phyloP scores from a whole-genome alignment of 2,797 vertebrate genomes.

The Clarias pachynema region DNA sequence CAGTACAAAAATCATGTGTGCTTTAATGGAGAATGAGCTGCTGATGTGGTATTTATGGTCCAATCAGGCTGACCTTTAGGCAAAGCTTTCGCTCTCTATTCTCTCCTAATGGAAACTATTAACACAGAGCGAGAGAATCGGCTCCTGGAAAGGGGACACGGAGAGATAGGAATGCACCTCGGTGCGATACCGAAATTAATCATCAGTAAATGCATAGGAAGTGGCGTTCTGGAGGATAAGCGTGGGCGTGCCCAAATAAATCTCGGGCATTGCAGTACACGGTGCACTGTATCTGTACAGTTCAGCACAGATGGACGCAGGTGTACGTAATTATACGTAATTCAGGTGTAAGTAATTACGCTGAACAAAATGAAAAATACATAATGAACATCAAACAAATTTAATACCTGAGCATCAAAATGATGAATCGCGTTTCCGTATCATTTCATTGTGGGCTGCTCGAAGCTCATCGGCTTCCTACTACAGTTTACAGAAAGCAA shows the following conservation, averaged over 20 bases:
- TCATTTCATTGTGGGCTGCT: neutral
- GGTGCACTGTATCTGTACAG: neutral
- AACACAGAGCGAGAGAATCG: slow-evolving; percentile 41
- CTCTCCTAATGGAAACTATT: slow-evolving; percentile 44
- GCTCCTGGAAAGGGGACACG: slow-evolving; percentile 26
- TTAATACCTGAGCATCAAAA: neutral
- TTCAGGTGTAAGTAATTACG: neutral
- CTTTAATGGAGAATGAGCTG: slow-evolving; percentile 51
- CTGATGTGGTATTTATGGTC: slow-evolving; percentile 38
- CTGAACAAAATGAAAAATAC: neutral
- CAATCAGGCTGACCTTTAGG: slow-evolving; percentile 48
- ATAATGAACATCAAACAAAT: neutral
- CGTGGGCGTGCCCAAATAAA: neutral
- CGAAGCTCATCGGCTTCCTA: neutral
- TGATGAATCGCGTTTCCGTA: neutral
- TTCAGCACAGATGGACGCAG: neutral
- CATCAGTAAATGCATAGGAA: slow-evolving; percentile 26
- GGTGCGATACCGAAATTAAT: slow-evolving; percentile 31
- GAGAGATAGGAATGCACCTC: slow-evolving; percentile 27
- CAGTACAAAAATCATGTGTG: slow-evolving; percentile 32
- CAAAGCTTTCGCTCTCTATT: slow-evolving; percentile 41
- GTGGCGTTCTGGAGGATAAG: slow-evolving; percentile 20
- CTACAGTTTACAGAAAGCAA: neutral
- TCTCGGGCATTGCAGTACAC: neutral
- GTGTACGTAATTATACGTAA: neutral